These are phyloP conservation scores for Volucella bombylans DNA, from an alignment of 2,888 invertebrate species.

Conservation along the genomic window DNA sequence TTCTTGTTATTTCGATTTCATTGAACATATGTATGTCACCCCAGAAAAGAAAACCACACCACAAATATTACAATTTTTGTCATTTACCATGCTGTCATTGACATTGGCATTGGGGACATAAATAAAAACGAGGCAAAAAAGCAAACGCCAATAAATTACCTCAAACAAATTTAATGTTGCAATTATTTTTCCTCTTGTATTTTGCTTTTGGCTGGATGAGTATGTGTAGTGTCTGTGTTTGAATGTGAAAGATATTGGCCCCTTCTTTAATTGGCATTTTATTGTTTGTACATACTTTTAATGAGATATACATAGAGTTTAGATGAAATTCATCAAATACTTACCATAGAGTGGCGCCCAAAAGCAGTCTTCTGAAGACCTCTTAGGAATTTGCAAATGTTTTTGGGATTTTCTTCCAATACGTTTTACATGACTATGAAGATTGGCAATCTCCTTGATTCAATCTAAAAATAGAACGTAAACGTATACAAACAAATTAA, in stretches of 20 bases:
- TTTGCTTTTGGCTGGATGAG: not conserved
- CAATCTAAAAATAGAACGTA: slow-evolving; percentile 8
- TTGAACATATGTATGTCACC: slow-evolving; percentile 71
- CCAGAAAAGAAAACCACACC: slow-evolving; percentile 20
- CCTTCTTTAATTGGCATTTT: slow-evolving; percentile 20
- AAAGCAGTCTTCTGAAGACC: not conserved
- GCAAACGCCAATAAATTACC: slow-evolving; percentile 63
- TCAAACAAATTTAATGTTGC: slow-evolving; percentile 53
- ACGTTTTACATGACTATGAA: not conserved
- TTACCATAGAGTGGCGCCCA: slow-evolving; percentile 22
- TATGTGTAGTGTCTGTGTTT: not conserved
- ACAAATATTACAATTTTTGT: slow-evolving; percentile 33
- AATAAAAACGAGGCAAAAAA: slow-evolving; percentile 23
- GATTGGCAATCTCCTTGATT: not conserved
- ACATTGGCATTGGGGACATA: slow-evolving; percentile 68
- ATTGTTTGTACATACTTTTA: not conserved
- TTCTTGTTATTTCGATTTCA: not conserved
- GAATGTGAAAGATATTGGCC: slow-evolving; percentile 9
- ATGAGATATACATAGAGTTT: not conserved
- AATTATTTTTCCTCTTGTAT: slow-evolving; percentile 28
- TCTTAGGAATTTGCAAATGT: not conserved
- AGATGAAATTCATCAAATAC: not conserved
- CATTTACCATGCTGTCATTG: slow-evolving; percentile 66
- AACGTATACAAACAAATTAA: slow-evolving; percentile 1
- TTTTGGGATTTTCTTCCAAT: not conserved